Percentiles rank a stretch among this genome's conserved stretches.
Conservation (phyloP, 1,140 invertebrate genomes). For the Bombus balteatus region DNA sequence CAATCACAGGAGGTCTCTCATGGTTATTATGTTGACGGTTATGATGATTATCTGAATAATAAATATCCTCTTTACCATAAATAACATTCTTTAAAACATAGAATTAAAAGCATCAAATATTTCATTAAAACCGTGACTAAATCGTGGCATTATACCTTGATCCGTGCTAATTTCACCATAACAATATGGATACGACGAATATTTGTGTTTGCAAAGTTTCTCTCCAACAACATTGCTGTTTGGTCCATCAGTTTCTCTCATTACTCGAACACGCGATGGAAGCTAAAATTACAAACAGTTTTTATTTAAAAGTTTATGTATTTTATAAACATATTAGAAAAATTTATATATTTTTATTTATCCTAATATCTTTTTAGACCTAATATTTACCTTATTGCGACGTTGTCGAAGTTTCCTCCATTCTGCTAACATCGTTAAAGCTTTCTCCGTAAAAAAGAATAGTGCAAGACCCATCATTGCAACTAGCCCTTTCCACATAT, state of each 20-base stretch:
- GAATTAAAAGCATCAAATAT: background rate
- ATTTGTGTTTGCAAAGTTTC: conserved; percentile 92
- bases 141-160: conserved; percentile 78
- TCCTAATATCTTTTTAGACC: background rate
- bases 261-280: conserved; percentile 86
- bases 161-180: conserved; percentile 91
- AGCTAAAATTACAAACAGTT: conserved; percentile 75
- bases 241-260: conserved; percentile 85
- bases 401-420: conserved; percentile 88
- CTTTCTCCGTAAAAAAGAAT: conserved; percentile 94
- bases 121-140: background rate
- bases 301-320: conserved; percentile 4
- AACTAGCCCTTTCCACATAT: conserved; percentile 92
- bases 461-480: conserved; percentile 92
- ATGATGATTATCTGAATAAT: conserved; percentile 77
- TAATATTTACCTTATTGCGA: conserved; percentile 81
- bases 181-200: conserved; percentile 92
- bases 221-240: conserved; percentile 85
- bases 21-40: conserved; percentile 76
- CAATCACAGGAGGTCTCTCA: conserved; percentile 75
- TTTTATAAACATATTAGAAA: background rate
- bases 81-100: background rate
- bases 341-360: background rate
- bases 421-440: conserved; percentile 90
- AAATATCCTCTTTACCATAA: conserved; percentile 27